These are phyloP conservation scores for Rhinatrema bivittatum DNA, from an alignment of 2,797 vertebrate species.

Conservation along the genomic window DNA sequence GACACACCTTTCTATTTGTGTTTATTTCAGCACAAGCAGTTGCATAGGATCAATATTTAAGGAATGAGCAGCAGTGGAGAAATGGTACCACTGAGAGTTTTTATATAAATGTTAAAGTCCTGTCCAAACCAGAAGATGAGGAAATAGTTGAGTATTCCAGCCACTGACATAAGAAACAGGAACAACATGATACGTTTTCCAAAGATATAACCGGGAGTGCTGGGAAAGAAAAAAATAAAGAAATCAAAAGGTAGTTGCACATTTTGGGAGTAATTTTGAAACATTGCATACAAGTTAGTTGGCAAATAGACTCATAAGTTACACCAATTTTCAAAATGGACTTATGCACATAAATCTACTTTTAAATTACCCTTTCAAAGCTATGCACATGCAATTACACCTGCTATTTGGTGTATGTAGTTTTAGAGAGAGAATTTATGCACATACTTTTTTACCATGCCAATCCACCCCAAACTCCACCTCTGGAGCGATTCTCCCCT, in stretches of 20 bases:
- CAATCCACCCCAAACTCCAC: too few relatives aligned
- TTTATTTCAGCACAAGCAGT: background rate
- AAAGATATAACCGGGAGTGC: constrained; percentile 88
- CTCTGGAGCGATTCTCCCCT: too few relatives aligned
- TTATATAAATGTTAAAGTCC: constrained; percentile 77
- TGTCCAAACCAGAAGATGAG: constrained; percentile 58
- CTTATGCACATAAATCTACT: too few relatives aligned
- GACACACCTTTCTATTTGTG: constrained; percentile 18
- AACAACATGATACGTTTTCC: constrained; percentile 86
- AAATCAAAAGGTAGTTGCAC: background rate
- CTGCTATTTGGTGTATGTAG: too few relatives aligned
- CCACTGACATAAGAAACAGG: constrained; percentile 78
- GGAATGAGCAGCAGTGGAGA: constrained; percentile 84
- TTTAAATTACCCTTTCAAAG: too few relatives aligned
- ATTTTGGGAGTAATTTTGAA: too few relatives aligned
- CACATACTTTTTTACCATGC: too few relatives aligned
- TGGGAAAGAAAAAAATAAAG: constrained; percentile 34
- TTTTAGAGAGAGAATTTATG: too few relatives aligned
- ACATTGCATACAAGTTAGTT: too few relatives aligned
- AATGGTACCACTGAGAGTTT: constrained; percentile 68
- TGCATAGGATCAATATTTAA: constrained; percentile 25
- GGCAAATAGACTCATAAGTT: too few relatives aligned
- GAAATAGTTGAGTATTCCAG: constrained; percentile 81
- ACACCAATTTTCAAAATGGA: too few relatives aligned
- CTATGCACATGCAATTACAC: too few relatives aligned